Evolutionary conservation across 2,113 vertebrate genomes (phyloP).

Genomic region (Crotalus viridis): DNA sequence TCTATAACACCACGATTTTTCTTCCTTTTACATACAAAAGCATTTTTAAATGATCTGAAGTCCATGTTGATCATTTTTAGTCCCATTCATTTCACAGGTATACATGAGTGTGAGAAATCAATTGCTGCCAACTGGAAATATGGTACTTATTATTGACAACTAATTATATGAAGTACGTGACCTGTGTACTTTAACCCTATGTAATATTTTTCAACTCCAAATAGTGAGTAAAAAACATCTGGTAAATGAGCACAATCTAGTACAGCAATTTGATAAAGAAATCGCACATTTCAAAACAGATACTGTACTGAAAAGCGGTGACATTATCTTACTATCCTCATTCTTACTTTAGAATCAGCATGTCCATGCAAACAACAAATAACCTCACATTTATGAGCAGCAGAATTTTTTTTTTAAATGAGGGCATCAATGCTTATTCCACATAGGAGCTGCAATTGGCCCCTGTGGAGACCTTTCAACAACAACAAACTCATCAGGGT

Average conservation of each 20-base stretch:
- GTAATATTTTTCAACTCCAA: background rate
- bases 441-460: slow-evolving; percentile 87
- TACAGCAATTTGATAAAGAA: background rate
- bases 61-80: slow-evolving; percentile 39
- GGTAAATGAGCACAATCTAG: background rate
- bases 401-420: slow-evolving; percentile 1
- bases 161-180: background rate
- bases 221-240: background rate
- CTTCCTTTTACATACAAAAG: slow-evolving; percentile 38
- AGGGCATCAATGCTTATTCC: slow-evolving; percentile 87
- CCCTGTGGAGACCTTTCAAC: slow-evolving; percentile 88
- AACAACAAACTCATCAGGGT: slow-evolving; percentile 91
- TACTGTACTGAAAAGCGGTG: background rate
- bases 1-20: slow-evolving; percentile 3
- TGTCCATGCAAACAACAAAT: background rate
- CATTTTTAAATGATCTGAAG: background rate
- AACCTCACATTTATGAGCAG: slow-evolving; percentile 34
- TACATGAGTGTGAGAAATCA: slow-evolving; percentile 45
- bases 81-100: slow-evolving; percentile 40
- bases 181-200: background rate
- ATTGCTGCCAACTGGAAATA: slow-evolving; percentile 15
- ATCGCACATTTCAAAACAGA: background rate
- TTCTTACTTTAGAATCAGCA: background rate
- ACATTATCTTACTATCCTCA: background rate
- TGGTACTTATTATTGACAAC: background rate